Conservation (phyloP, 2,113 vertebrate genomes). For the Oryzias celebensis region DNA sequence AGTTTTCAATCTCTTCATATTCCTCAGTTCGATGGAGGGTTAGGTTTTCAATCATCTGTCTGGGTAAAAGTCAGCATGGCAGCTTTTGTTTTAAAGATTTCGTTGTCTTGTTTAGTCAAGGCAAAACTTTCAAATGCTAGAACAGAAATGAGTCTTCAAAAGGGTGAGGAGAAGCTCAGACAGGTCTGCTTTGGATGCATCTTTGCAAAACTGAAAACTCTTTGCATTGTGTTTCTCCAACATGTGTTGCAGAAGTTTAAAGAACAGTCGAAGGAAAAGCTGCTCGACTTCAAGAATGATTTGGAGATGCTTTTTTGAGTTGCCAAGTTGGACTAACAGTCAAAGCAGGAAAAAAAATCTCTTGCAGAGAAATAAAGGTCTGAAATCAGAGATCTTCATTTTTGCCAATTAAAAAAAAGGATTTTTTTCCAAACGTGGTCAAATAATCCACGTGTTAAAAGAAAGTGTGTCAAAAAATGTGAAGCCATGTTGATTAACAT, state of each 20-base stretch:
- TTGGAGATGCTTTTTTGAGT: constrained; percentile 12
- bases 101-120: constrained; percentile 17
- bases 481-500: no score
- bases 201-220: constrained; percentile 2
- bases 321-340: constrained; percentile 47
- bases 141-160: neutral
- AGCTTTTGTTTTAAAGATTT: neutral
- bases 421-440: neutral
- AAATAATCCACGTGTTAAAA: no score
- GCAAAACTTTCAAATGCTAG: constrained; percentile 8
- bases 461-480: no score
- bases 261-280: constrained; percentile 15
- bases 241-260: constrained; percentile 3
- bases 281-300: constrained; percentile 3
- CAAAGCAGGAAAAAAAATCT: constrained; percentile 10
- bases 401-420: neutral
- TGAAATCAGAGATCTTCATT: neutral
- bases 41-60: constrained; percentile 1
- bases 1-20: neutral
- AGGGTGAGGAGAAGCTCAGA: constrained; percentile 6
- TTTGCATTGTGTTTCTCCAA: constrained; percentile 7
- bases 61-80: neutral
- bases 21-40: neutral
- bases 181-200: neutral
- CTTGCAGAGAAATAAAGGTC: neutral